phyloP scores from a whole-genome alignment of 2,797 vertebrate species.

The Sylvia borin region DNA sequence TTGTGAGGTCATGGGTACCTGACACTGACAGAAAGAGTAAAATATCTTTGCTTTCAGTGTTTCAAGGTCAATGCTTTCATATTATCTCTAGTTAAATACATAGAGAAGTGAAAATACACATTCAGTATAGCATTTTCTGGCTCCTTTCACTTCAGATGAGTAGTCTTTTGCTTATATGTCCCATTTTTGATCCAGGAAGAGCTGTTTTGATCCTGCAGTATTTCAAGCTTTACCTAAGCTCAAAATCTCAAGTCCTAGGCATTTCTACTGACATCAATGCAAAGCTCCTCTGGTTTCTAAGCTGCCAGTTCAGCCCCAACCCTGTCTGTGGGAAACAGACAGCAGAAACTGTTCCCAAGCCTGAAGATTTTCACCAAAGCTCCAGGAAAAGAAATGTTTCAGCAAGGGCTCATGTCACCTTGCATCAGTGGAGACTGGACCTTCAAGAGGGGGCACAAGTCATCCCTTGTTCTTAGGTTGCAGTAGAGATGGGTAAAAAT shows the following conservation, averaged over 20 bases:
- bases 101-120: not conserved
- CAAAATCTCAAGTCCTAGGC: not conserved
- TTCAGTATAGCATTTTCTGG: not conserved
- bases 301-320: not conserved
- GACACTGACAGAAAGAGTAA: not conserved
- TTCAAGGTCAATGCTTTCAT: not conserved
- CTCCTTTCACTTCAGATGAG: not conserved
- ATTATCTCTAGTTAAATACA: not conserved
- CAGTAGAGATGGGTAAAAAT: not conserved
- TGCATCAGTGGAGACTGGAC: rapidly evolving
- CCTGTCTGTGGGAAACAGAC: not conserved
- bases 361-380: not conserved
- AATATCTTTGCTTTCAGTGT: not conserved
- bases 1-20: not conserved
- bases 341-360: not conserved
- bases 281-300: not conserved
- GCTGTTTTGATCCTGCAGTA: not conserved
- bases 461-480: not conserved
- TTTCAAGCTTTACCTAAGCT: not conserved
- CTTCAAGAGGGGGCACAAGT: not conserved
- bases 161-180: not conserved
- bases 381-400: not conserved
- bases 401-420: not conserved
- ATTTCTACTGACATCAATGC: not conserved
- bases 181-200: not conserved